These are phyloP conservation scores for Euphonia xanthogaster DNA, from an alignment of 2,797 vertebrate species.

Conservation along the genomic window DNA sequence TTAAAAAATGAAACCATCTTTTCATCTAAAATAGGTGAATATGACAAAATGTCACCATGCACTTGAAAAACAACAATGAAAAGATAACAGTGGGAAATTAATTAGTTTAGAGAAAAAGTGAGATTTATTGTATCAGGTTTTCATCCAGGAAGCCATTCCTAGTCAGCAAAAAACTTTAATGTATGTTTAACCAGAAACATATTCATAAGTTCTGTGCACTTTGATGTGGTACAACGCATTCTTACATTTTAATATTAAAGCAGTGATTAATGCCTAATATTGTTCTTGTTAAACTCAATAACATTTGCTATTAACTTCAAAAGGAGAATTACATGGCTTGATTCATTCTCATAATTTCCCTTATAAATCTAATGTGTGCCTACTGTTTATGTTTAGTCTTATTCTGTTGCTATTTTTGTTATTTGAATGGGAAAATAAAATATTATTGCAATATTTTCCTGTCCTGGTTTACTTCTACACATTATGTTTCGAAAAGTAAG, in stretches of 20 bases:
- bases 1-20: slow-evolving; percentile 65
- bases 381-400: background rate
- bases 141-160: background rate
- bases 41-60: slow-evolving; percentile 56
- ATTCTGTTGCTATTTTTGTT: background rate
- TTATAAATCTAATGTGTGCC: background rate
- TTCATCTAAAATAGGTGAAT: slow-evolving; percentile 60
- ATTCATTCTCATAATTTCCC: background rate
- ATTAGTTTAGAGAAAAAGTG: slow-evolving; percentile 48
- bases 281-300: background rate
- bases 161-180: slow-evolving; percentile 5
- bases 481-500: background rate
- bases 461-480: background rate
- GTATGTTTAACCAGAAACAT: background rate
- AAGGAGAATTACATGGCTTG: background rate
- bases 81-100: slow-evolving; percentile 60
- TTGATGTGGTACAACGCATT: background rate
- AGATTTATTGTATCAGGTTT: slow-evolving; percentile 15
- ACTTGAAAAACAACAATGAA: slow-evolving; percentile 62
- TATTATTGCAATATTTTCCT: background rate
- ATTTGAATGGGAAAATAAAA: background rate
- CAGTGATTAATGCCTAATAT: background rate
- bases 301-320: background rate
- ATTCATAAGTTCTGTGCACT: background rate
- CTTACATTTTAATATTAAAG: background rate